phyloP scores from a whole-genome alignment of 2,888 invertebrate genomes.

The Emmelina monodactyla region DNA sequence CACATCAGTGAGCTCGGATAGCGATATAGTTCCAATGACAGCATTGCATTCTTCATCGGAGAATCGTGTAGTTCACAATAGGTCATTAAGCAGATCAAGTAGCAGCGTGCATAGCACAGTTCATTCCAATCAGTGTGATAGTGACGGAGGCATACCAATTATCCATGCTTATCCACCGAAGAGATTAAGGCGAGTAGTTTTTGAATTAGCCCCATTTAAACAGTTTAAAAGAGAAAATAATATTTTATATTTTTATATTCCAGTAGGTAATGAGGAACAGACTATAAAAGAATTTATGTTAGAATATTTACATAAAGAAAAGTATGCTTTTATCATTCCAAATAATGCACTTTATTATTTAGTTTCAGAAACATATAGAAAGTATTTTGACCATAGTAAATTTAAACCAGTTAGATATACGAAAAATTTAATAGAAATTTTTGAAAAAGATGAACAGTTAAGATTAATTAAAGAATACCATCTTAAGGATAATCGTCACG shows the following conservation, averaged over 20 bases:
- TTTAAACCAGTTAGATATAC: conserved; percentile 8
- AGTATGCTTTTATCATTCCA: conserved; percentile 11
- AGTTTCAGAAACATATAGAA: conserved; percentile 7
- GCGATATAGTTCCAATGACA: no score
- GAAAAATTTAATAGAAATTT: conserved; percentile 7
- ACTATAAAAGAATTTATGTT: conserved; percentile 10
- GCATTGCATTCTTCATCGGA: no score
- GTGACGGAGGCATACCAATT: conserved; percentile 7
- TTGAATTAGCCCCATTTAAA: conserved; percentile 9
- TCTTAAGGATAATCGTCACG: conserved; percentile 8
- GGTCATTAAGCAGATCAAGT: no score
- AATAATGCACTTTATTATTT: conserved; percentile 9
- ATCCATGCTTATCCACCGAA: conserved; percentile 8
- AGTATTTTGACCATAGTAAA: conserved; percentile 6
- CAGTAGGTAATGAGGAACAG: conserved; percentile 3
- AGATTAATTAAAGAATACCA: conserved; percentile 9
- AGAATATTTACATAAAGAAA: conserved; percentile 9
- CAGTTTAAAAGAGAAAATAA: conserved; percentile 1
- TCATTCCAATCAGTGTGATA: neutral
- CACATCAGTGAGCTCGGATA: no score
- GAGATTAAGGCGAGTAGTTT: conserved; percentile 6
- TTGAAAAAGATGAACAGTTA: conserved; percentile 9
- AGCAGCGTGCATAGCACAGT: no score
- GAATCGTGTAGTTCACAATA: no score
- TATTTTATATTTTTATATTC: conserved; percentile 7